Percentiles rank a stretch among this genome's conserved stretches.
phyloP scores from a whole-genome alignment of 2,888 invertebrate species.

The Danaus chrysippus region DNA sequence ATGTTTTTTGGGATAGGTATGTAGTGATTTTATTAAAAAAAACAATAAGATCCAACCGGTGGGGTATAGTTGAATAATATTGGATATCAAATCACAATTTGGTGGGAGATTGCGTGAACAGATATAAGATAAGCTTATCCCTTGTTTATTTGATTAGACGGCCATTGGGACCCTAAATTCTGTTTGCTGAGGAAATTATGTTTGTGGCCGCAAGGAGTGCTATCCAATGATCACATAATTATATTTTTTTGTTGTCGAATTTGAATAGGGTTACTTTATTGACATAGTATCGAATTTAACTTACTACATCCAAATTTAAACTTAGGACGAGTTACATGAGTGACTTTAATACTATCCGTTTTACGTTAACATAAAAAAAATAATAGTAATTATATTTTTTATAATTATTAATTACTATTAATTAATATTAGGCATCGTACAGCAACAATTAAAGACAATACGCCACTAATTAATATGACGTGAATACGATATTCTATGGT shows the following conservation, averaged over 20 bases:
- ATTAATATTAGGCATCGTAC: no score
- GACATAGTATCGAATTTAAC: no score
- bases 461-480: slow-evolving; percentile 21
- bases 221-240: slow-evolving; percentile 17
- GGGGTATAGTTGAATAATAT: slow-evolving; percentile 42
- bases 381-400: not conserved
- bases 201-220: slow-evolving; percentile 35
- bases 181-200: slow-evolving; percentile 44
- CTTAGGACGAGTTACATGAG: not conserved
- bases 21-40: slow-evolving; percentile 31
- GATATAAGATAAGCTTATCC: slow-evolving; percentile 50
- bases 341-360: slow-evolving; percentile 2
- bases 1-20: no score
- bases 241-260: slow-evolving; percentile 12
- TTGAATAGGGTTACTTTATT: not conserved
- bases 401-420: no score
- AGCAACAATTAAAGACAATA: slow-evolving; percentile 17
- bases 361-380: slow-evolving; percentile 8
- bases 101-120: slow-evolving; percentile 58
- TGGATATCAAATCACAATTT: slow-evolving; percentile 72
- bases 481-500: slow-evolving; percentile 14
- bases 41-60: slow-evolving; percentile 44
- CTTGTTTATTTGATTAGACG: slow-evolving; percentile 65
- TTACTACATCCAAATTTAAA: no score
- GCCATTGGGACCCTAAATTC: slow-evolving; percentile 55